phyloP scores from a whole-genome alignment of 2,888 invertebrate species.

The Leptinotarsa tumamoca region DNA sequence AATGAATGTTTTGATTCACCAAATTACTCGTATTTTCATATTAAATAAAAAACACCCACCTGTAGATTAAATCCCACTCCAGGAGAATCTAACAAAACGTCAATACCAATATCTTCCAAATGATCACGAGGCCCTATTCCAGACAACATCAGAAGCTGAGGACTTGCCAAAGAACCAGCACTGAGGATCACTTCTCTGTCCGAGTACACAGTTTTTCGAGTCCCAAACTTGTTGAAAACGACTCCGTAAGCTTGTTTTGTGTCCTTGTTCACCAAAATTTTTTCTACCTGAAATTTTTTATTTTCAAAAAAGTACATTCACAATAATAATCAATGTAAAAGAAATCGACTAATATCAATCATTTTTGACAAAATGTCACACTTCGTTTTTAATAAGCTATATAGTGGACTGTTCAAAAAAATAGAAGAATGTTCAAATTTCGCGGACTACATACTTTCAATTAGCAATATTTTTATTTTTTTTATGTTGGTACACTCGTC shows the following conservation, averaged over 20 bases:
- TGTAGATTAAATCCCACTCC: constrained; percentile 83
- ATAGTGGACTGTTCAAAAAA: too few species aligned
- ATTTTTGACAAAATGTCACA: too few species aligned
- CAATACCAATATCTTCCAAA: constrained; percentile 72
- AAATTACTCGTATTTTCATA: too few species aligned
- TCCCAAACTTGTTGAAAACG: constrained; percentile 72
- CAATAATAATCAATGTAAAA: too few species aligned
- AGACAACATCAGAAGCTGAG: constrained; percentile 88
- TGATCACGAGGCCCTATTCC: constrained; percentile 81
- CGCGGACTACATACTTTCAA: too few species aligned
- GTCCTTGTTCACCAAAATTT: constrained; percentile 73
- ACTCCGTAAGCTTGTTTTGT: constrained; percentile 75
- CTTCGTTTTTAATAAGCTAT: too few species aligned
- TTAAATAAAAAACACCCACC: constrained; percentile 23
- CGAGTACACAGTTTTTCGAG: constrained; percentile 69
- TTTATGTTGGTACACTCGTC: too few species aligned
- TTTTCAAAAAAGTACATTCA: too few species aligned
- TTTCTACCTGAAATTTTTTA: constrained; percentile 69
- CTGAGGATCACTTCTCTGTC: constrained; percentile 85
- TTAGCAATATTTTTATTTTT: too few species aligned
- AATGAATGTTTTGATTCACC: background rate
- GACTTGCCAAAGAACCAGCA: constrained; percentile 86
- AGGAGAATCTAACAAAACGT: constrained; percentile 72
- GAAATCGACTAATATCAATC: too few species aligned
- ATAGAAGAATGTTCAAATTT: too few species aligned